phyloP scores from a whole-genome alignment of 2,113 vertebrate genomes.

The Maccullochella peelii region DNA sequence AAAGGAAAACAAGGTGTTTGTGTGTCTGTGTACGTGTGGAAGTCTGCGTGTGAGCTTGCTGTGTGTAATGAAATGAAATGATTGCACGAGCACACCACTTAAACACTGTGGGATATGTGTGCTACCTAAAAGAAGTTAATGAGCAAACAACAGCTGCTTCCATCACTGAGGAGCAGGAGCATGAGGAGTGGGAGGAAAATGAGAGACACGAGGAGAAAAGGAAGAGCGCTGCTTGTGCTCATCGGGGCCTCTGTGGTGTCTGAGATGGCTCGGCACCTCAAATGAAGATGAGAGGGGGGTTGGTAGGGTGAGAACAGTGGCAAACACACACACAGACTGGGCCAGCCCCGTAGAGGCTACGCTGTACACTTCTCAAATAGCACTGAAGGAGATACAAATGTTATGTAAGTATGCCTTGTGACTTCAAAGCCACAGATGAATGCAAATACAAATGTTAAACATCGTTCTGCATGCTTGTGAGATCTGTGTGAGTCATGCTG shows the following conservation, averaged over 20 bases:
- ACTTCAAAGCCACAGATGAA: constrained; percentile 51
- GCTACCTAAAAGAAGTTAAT: constrained; percentile 61
- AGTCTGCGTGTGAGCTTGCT: background rate
- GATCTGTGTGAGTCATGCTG: constrained; percentile 1
- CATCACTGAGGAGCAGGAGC: constrained; percentile 42
- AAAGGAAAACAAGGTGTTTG: constrained; percentile 28
- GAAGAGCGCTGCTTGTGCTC: constrained; percentile 37
- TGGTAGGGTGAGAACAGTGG: constrained; percentile 38
- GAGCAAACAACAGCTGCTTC: constrained; percentile 76
- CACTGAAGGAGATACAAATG: constrained; percentile 38
- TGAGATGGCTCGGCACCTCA: constrained; percentile 44
- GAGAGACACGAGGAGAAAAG: constrained; percentile 40
- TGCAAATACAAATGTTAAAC: constrained; percentile 42
- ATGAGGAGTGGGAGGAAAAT: constrained; percentile 48
- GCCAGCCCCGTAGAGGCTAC: constrained; percentile 50
- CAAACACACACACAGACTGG: constrained; percentile 48
- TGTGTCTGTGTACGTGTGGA: background rate
- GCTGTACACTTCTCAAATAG: constrained; percentile 23
- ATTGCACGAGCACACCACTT: background rate
- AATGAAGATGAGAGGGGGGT: constrained; percentile 48
- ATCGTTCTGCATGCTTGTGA: constrained; percentile 10
- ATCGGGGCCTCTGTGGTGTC: constrained; percentile 51
- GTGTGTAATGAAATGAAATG: background rate
- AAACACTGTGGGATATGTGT: constrained; percentile 32
- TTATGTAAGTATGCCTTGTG: constrained; percentile 48